Percentiles rank a stretch among this genome's conserved stretches.
Evolutionary conservation across 1,140 invertebrate genomes (phyloP).

Genomic region (Plutomurus gul): DNA sequence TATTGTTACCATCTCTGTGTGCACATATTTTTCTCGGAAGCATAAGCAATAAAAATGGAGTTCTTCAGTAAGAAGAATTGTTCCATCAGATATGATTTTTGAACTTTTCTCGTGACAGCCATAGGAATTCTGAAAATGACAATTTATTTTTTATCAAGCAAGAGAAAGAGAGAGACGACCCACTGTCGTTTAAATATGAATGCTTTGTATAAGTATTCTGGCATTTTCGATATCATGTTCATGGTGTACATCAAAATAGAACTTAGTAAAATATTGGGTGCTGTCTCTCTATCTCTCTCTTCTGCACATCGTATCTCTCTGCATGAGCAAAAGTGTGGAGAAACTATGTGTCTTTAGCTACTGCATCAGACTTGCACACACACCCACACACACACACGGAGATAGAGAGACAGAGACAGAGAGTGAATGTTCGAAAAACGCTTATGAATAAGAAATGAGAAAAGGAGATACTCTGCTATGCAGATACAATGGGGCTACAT

Average conservation of each 20-base stretch:
- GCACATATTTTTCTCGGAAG: no score
- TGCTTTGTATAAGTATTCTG: neutral
- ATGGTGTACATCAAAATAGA: no score
- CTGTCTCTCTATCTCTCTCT: no score
- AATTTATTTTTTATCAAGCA: slow-evolving; percentile 15
- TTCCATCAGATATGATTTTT: no score
- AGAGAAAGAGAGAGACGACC: neutral
- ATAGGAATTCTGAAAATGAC: neutral
- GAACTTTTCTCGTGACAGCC: neutral
- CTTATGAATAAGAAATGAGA: neutral
- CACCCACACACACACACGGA: neutral
- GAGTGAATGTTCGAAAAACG: neutral
- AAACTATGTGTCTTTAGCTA: no score
- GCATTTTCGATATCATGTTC: slow-evolving; percentile 8
- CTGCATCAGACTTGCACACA: no score
- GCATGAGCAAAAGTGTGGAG: no score
- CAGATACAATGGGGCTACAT: slow-evolving; percentile 14
- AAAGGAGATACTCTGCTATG: slow-evolving; percentile 22
- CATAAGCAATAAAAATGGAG: no score
- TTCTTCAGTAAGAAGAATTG: no score
- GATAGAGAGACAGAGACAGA: neutral
- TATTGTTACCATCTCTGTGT: no score
- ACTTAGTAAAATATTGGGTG: neutral
- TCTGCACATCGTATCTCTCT: no score
- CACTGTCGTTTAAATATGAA: neutral